Evolutionary conservation across 2,113 vertebrate species (phyloP).

Genomic region (Trogon surrucura): DNA sequence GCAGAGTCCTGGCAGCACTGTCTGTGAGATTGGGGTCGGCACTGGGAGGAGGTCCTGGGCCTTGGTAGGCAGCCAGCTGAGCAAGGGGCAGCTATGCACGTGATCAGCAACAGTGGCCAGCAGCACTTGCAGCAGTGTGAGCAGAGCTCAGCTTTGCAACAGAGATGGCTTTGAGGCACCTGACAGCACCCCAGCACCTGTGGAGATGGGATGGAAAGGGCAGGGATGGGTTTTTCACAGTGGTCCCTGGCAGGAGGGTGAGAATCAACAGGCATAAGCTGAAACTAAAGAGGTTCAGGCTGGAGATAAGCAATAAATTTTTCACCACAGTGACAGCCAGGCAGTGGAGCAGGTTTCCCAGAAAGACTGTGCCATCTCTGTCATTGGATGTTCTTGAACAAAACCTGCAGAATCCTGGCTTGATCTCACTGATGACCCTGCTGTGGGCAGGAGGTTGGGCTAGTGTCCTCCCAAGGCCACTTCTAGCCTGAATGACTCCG

Average conservation of each 20-base stretch:
- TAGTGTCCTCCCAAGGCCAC: not conserved
- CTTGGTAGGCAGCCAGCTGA: not conserved
- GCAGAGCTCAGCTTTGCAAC: not conserved
- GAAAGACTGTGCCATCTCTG: not conserved
- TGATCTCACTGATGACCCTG: not conserved
- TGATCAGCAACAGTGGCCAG: not conserved
- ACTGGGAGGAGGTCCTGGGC: not conserved
- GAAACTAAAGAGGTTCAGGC: not conserved
- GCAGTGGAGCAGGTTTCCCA: not conserved
- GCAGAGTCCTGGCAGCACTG: not conserved
- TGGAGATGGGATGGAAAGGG: not conserved
- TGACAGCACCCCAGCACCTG: not conserved
- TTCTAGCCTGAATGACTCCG: not conserved
- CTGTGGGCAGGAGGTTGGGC: not conserved
- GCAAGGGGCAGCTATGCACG: not conserved
- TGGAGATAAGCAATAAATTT: not conserved
- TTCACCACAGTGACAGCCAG: not conserved
- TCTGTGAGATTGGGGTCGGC: fast-evolving
- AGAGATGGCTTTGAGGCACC: not conserved
- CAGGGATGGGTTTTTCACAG: not conserved
- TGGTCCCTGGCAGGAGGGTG: not conserved
- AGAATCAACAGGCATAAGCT: not conserved
- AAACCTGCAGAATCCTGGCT: not conserved
- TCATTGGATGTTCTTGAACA: not conserved
- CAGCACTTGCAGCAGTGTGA: not conserved